phyloP scores from a whole-genome alignment of 2,888 invertebrate genomes.

The Pasiphila rectangulata region DNA sequence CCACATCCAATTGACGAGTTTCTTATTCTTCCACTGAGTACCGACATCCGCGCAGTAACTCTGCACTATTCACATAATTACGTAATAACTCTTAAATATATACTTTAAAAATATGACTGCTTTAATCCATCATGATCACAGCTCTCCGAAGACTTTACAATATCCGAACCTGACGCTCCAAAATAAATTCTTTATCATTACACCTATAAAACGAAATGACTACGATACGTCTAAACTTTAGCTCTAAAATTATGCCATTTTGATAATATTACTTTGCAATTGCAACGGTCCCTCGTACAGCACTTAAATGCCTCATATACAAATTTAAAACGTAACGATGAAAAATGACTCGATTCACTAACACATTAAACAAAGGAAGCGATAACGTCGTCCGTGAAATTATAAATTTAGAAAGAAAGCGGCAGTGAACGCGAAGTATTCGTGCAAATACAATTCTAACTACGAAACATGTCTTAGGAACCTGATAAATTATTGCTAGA shows the following conservation, averaged over 20 bases:
- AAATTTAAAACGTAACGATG: constrained; percentile 70
- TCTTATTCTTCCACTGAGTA: not conserved
- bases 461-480: constrained; percentile 80
- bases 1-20: constrained; percentile 13
- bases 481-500: constrained; percentile 81
- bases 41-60: constrained; percentile 36
- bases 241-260: constrained; percentile 81
- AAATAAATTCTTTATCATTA: constrained; percentile 80
- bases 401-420: constrained; percentile 69
- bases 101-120: constrained; percentile 81
- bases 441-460: constrained; percentile 78
- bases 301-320: constrained; percentile 78
- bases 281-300: constrained; percentile 81
- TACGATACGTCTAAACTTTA: constrained; percentile 76
- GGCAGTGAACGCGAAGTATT: constrained; percentile 78
- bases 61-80: constrained; percentile 65
- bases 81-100: constrained; percentile 76
- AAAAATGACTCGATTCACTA: constrained; percentile 62
- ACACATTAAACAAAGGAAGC: constrained; percentile 62
- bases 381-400: constrained; percentile 57
- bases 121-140: constrained; percentile 80
- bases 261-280: constrained; percentile 80
- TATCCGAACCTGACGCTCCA: constrained; percentile 76
- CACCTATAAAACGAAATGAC: constrained; percentile 80
- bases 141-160: constrained; percentile 79